Evolutionary conservation across 1,140 invertebrate species (phyloP).

Genomic region (Neelides sp.): DNA sequence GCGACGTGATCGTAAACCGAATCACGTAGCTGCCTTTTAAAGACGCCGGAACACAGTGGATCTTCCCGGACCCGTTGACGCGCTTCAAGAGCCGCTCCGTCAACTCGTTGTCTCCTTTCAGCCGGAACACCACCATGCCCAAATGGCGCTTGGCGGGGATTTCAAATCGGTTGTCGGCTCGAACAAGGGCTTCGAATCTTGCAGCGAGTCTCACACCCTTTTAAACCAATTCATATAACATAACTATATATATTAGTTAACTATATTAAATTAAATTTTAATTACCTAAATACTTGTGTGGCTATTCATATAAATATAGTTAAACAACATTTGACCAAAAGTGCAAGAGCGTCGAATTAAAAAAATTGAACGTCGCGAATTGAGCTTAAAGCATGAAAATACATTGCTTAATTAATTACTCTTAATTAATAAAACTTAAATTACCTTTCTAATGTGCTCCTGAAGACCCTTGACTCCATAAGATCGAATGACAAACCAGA

Average conservation of each 20-base stretch:
- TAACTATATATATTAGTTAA: not conserved
- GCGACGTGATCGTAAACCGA: slow-evolving; percentile 81
- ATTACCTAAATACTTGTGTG: too few relatives aligned
- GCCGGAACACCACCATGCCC: slow-evolving; percentile 83
- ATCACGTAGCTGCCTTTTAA: slow-evolving; percentile 83
- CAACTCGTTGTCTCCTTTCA: slow-evolving; percentile 68
- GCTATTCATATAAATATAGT: too few relatives aligned
- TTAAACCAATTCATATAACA: slow-evolving; percentile 25
- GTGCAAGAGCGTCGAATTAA: too few relatives aligned
- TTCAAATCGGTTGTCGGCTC: slow-evolving; percentile 72
- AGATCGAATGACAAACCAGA: slow-evolving; percentile 92
- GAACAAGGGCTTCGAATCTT: slow-evolving; percentile 73
- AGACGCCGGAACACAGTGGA: slow-evolving; percentile 86
- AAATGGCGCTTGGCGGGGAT: slow-evolving; percentile 75
- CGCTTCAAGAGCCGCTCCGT: slow-evolving; percentile 71
- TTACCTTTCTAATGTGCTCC: slow-evolving; percentile 73
- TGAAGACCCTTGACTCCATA: slow-evolving; percentile 80
- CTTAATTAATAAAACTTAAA: too few relatives aligned
- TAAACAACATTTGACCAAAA: too few relatives aligned
- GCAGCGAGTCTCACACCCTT: slow-evolving; percentile 69
- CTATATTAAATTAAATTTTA: too few relatives aligned
- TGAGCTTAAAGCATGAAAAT: not conserved
- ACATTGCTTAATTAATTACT: not conserved
- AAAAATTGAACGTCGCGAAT: not conserved
- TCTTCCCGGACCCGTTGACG: slow-evolving; percentile 66